phyloP scores from a whole-genome alignment of 2,888 invertebrate species.

The Lamellibrachia satsuma region DNA sequence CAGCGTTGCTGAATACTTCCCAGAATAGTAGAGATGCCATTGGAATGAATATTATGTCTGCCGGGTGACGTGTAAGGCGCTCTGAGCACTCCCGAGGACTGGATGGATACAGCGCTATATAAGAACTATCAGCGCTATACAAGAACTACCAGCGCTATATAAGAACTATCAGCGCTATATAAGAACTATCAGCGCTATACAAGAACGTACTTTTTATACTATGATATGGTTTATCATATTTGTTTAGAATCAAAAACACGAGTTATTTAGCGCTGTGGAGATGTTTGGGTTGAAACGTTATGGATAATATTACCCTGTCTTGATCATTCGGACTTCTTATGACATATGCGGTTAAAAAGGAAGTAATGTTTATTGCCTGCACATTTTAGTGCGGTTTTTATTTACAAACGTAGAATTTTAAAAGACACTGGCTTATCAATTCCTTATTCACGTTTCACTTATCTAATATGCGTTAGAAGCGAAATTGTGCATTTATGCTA shows the following conservation, averaged over 20 bases:
- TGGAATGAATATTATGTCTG: too few relatives aligned
- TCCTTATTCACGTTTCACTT: not conserved
- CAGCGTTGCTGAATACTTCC: too few relatives aligned
- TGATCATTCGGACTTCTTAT: not conserved
- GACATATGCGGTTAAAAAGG: not conserved
- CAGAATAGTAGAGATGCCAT: too few relatives aligned
- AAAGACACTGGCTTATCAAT: not conserved
- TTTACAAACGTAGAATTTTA: not conserved
- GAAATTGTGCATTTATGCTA: not conserved
- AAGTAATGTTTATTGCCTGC: not conserved
- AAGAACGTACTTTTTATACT: too few relatives aligned
- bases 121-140: too few relatives aligned
- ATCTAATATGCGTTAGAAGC: not conserved
- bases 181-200: too few relatives aligned
- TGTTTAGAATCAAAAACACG: not conserved
- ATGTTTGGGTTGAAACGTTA: not conserved
- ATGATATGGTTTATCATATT: too few relatives aligned
- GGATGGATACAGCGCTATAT: too few relatives aligned
- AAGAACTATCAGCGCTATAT: too few relatives aligned
- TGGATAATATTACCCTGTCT: not conserved
- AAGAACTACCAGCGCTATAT: too few relatives aligned
- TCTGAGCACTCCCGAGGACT: too few relatives aligned
- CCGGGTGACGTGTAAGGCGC: too few relatives aligned
- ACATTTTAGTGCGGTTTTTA: not conserved
- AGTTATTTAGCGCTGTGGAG: not conserved